These are phyloP conservation scores for Promerops cafer DNA, from an alignment of 2,113 vertebrate species.

Conservation along the genomic window DNA sequence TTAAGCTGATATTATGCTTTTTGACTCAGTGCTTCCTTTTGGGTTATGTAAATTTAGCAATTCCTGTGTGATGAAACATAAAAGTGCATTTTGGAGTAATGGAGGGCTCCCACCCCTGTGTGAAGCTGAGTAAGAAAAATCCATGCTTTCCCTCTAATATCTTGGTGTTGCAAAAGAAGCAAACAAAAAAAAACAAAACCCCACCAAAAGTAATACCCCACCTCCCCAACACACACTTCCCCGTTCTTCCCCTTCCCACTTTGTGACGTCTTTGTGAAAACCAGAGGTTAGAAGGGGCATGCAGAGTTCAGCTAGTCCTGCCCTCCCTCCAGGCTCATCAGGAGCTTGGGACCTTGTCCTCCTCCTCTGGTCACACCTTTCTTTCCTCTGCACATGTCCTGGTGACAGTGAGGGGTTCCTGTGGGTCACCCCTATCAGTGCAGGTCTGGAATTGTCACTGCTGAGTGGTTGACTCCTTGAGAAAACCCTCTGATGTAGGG, in stretches of 20 bases:
- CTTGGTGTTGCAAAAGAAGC: background rate
- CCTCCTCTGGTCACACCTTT: background rate
- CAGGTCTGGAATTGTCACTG: background rate
- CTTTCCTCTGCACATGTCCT: background rate
- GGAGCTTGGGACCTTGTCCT: accelerated
- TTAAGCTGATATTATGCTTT: background rate
- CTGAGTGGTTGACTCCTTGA: background rate
- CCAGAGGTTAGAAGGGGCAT: background rate
- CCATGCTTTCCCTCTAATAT: background rate
- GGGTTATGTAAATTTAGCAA: background rate
- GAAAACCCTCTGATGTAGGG: background rate
- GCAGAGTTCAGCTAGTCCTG: background rate
- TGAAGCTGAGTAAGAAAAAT: background rate
- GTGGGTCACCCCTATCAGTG: background rate
- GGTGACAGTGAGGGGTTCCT: background rate
- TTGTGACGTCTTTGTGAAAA: background rate
- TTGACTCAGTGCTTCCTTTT: background rate
- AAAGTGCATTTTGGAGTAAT: background rate
- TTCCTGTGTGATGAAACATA: background rate
- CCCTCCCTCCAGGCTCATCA: background rate
- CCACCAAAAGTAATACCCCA: background rate
- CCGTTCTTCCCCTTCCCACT: background rate
- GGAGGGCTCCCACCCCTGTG: background rate
- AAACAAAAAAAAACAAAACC: background rate
- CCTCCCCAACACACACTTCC: background rate